These are phyloP conservation scores for Tetragnatha montana DNA, from an alignment of 2,888 invertebrate genomes.

Conservation along the genomic window DNA sequence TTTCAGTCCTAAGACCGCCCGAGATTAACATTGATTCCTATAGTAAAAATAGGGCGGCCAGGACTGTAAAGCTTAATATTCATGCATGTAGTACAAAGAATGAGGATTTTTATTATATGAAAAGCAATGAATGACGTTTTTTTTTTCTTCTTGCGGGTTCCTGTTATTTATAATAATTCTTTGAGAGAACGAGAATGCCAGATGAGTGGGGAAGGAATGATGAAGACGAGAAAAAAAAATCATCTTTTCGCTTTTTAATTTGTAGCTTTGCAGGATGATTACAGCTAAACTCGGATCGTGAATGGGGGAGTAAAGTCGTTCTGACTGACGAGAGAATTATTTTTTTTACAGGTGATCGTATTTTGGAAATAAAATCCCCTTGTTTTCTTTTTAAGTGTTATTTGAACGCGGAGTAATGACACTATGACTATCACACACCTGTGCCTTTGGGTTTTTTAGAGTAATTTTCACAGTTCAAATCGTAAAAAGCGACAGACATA, in stretches of 20 bases:
- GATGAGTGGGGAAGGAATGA: neutral
- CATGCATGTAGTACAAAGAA: neutral
- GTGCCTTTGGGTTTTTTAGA: too few relatives aligned
- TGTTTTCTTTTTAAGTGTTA: too few relatives aligned
- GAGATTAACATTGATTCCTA: too few relatives aligned
- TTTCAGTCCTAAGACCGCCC: too few relatives aligned
- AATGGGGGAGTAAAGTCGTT: neutral
- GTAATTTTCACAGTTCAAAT: too few relatives aligned
- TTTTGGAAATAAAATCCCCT: neutral
- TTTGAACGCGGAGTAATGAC: too few relatives aligned
- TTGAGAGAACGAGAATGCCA: neutral
- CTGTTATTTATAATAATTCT: neutral
- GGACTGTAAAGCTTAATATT: neutral
- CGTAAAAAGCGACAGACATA: too few relatives aligned
- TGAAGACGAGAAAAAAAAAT: neutral
- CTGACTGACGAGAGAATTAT: neutral
- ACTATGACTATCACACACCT: too few relatives aligned
- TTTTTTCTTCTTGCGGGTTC: neutral
- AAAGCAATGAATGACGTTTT: neutral
- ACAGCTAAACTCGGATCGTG: neutral
- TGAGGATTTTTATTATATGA: neutral
- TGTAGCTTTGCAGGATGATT: neutral
- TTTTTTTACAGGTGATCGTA: neutral
- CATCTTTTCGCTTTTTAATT: neutral
- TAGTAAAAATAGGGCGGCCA: neutral